Percentiles rank a stretch among this genome's conserved stretches.
These are phyloP conservation scores for Bibio marci DNA, from an alignment of 2,888 invertebrate species.

Conservation along the genomic window DNA sequence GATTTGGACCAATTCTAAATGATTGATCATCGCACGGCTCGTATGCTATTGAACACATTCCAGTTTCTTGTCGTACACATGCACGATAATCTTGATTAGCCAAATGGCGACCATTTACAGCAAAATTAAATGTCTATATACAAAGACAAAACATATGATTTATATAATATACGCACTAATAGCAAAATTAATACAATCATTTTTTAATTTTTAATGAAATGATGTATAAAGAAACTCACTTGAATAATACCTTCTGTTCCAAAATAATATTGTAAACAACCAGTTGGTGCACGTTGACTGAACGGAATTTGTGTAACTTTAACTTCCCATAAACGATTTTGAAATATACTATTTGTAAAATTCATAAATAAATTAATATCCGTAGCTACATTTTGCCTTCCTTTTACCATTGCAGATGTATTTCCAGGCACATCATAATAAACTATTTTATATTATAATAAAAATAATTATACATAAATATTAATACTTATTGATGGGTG, in stretches of 20 bases:
- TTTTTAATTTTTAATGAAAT: too few species aligned
- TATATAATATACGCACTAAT: background rate
- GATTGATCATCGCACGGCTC: conserved; percentile 58
- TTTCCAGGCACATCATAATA: conserved; percentile 23
- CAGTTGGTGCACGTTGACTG: conserved; percentile 55
- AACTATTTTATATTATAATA: conserved; percentile 14
- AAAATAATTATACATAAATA: background rate
- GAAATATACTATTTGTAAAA: conserved; percentile 42
- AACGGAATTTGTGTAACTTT: conserved; percentile 60
- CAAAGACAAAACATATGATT: background rate
- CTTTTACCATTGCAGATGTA: conserved; percentile 10
- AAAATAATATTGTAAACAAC: conserved; percentile 59
- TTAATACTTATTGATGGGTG: background rate
- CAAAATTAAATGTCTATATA: conserved; percentile 60
- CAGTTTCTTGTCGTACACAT: conserved; percentile 51
- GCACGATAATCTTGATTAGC: conserved; percentile 62
- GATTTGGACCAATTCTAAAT: conserved; percentile 47
- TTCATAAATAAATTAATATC: conserved; percentile 28
- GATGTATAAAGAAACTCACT: conserved; percentile 11
- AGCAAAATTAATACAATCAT: too few species aligned
- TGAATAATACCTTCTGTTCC: conserved; percentile 36
- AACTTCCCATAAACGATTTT: conserved; percentile 62
- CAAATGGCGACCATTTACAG: conserved; percentile 63
- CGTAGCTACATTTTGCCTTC: conserved; percentile 4
- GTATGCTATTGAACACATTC: conserved; percentile 60